Conservation (phyloP, 2,797 vertebrate species). For the Nyctalus aviator region DNA sequence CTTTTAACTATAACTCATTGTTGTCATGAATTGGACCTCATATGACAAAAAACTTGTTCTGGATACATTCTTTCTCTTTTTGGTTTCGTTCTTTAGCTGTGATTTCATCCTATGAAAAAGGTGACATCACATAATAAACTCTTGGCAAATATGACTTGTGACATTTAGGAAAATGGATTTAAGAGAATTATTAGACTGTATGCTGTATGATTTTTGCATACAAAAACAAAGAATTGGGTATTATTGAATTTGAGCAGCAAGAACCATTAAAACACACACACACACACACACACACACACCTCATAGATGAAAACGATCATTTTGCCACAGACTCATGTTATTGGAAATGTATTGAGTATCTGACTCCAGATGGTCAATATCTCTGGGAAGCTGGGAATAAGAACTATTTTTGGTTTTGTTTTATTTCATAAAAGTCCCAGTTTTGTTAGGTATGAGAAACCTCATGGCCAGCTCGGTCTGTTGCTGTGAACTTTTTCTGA, state of each 20-base stretch:
- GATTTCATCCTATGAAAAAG: not conserved
- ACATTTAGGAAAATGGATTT: conserved; percentile 49
- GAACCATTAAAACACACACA: not conserved
- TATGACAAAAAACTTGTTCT: not conserved
- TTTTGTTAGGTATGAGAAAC: conserved; percentile 64
- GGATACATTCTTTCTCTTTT: not conserved
- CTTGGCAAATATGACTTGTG: not conserved
- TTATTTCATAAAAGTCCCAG: conserved; percentile 50
- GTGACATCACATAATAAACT: not conserved
- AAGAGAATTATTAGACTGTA: not conserved
- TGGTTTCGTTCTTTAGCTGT: not conserved
- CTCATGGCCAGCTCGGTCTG: not conserved
- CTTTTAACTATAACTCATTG: not conserved
- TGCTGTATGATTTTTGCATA: not conserved
- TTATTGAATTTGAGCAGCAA: conserved; percentile 1
- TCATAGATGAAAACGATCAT: not conserved
- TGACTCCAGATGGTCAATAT: not conserved
- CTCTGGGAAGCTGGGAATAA: conserved; percentile 13
- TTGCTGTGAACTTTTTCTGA: conserved; percentile 52
- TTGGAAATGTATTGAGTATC: not conserved
- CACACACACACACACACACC: not conserved
- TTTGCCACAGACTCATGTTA: not conserved
- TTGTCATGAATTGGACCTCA: not conserved
- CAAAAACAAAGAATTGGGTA: not conserved
- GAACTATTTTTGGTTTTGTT: conserved; percentile 24